phyloP scores from a whole-genome alignment of 92 coral and sea anemone genomes.

The Bergia sp. region DNA sequence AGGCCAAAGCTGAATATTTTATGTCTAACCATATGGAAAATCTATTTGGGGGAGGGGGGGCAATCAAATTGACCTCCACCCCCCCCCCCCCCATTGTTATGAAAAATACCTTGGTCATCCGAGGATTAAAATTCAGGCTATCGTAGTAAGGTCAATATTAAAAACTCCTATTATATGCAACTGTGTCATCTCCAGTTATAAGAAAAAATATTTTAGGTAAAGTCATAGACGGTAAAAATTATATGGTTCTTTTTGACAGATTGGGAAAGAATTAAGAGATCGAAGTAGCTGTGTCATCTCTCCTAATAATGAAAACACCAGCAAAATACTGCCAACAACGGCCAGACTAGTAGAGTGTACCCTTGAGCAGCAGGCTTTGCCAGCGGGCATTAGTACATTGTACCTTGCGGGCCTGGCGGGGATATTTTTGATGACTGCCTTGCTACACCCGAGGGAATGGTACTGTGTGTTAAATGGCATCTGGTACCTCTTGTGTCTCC shows the following conservation, averaged over 20 bases:
- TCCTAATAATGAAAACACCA: not conserved
- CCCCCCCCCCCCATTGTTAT: no score
- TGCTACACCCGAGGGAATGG: conserved; percentile 82
- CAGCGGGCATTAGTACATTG: conserved; percentile 74
- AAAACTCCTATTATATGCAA: no score
- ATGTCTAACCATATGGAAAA: no score
- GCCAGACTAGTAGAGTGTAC: not conserved
- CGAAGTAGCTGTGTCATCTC: not conserved
- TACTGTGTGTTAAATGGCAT: conserved; percentile 79
- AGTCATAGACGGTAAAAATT: not conserved
- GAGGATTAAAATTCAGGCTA: no score
- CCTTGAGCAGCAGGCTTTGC: conserved; percentile 34
- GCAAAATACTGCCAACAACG: not conserved
- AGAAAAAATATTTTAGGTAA: not conserved
- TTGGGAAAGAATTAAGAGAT: conserved; percentile 37
- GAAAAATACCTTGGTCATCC: no score
- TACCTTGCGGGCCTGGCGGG: conserved; percentile 75
- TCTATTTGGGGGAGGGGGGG: no score
- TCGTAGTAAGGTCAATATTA: no score
- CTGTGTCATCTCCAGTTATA: no score
- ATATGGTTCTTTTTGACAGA: not conserved
- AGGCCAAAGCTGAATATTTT: no score
- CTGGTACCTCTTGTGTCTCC: conserved; percentile 83
- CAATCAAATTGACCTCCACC: no score
- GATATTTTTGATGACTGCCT: conserved; percentile 72